Percentiles rank a stretch among this genome's conserved stretches.
These are phyloP conservation scores for Spilarctia lutea DNA, from an alignment of 2,888 invertebrate genomes.

Conservation along the genomic window DNA sequence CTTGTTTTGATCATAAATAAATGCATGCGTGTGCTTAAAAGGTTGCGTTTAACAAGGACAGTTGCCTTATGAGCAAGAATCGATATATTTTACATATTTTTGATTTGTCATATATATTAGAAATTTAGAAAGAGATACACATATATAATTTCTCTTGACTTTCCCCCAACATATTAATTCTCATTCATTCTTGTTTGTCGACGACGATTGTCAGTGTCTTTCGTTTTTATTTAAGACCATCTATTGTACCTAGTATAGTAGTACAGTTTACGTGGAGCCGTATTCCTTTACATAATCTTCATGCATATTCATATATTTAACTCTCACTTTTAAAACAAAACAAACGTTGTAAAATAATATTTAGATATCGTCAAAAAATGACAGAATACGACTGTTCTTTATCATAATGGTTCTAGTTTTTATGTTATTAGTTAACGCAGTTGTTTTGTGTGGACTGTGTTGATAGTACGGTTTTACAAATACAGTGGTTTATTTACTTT, in stretches of 20 bases:
- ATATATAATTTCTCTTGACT: background rate
- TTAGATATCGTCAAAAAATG: conserved; percentile 17
- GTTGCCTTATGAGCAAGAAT: background rate
- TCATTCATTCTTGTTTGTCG: background rate
- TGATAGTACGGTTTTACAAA: conserved; percentile 23
- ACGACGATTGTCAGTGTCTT: background rate
- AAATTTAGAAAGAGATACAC: background rate
- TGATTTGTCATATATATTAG: background rate
- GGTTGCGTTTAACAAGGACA: background rate
- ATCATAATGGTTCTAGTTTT: conserved; percentile 37
- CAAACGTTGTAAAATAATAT: conserved; percentile 16
- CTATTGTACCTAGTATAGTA: background rate
- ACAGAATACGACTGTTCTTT: conserved; percentile 39
- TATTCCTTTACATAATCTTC: background rate
- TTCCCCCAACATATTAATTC: background rate
- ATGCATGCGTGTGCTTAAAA: background rate
- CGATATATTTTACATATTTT: background rate
- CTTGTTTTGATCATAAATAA: background rate
- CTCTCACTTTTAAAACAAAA: background rate
- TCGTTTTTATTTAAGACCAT: background rate
- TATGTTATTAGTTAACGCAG: conserved; percentile 40
- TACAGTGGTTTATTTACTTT: background rate
- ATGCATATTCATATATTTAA: background rate
- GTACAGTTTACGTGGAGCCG: background rate
- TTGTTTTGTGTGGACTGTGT: conserved; percentile 25